phyloP scores from a whole-genome alignment of 2,888 invertebrate genomes.

The Drosophila quinaria region DNA sequence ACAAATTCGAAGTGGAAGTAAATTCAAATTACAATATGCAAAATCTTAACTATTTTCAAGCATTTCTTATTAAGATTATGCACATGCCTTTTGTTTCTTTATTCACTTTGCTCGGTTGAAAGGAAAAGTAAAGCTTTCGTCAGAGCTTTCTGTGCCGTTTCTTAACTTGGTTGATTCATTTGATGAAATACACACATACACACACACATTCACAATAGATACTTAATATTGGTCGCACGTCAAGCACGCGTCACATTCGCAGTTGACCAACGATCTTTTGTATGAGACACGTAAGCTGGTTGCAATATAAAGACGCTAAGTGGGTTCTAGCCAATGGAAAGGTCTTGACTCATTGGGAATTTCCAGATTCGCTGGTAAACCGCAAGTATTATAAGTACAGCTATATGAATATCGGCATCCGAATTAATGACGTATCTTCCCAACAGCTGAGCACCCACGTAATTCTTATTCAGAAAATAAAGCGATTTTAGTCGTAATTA shows the following conservation, averaged over 20 bases:
- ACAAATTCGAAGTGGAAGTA: neutral
- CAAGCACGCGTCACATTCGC: constrained; percentile 64
- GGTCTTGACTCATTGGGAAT: constrained; percentile 60
- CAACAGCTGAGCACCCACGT: neutral
- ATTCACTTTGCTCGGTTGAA: constrained; percentile 29
- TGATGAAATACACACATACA: neutral
- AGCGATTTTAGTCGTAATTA: constrained; percentile 15
- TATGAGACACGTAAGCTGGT: constrained; percentile 35
- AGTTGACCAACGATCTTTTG: constrained; percentile 34
- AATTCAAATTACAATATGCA: neutral
- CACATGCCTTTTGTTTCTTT: neutral
- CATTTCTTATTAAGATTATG: neutral
- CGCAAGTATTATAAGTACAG: constrained; percentile 33
- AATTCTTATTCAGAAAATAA: constrained; percentile 5
- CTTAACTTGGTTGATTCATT: constrained; percentile 25
- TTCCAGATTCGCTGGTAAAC: constrained; percentile 45
- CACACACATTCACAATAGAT: neutral
- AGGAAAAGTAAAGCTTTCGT: constrained; percentile 54
- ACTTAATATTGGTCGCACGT: constrained; percentile 44
- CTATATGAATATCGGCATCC: constrained; percentile 25
- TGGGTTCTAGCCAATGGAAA: constrained; percentile 56
- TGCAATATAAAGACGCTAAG: constrained; percentile 13
- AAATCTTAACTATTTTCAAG: neutral
- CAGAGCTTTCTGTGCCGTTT: constrained; percentile 42
- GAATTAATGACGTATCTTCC: constrained; percentile 29